phyloP scores from a whole-genome alignment of 2,888 invertebrate genomes.

The Ethmia dodecea region DNA sequence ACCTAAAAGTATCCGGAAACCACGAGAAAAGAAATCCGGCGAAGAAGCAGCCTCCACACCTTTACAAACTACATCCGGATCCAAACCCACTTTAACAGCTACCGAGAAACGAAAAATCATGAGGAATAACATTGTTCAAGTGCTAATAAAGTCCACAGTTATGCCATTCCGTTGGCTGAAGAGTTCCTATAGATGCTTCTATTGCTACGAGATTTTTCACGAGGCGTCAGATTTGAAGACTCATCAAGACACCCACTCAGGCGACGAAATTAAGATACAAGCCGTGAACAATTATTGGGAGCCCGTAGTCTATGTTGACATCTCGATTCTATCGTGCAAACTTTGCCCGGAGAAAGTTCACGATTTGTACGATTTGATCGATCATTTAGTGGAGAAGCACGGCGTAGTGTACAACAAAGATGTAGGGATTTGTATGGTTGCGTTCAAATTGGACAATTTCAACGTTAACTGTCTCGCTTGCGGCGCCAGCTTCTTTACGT shows the following conservation, averaged over 20 bases:
- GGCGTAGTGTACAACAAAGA: slow-evolving; percentile 54
- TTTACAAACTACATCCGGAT: slow-evolving; percentile 1
- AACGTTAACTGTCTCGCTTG: slow-evolving; percentile 53
- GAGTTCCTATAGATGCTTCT: slow-evolving; percentile 66
- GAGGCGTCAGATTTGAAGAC: slow-evolving; percentile 52
- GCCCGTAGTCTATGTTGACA: slow-evolving; percentile 56
- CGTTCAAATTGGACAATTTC: slow-evolving; percentile 58
- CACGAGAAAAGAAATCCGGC: slow-evolving; percentile 15
- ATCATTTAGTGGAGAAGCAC: slow-evolving; percentile 53
- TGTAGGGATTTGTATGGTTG: slow-evolving; percentile 57
- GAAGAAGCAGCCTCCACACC: neutral
- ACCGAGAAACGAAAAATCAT: slow-evolving; percentile 55
- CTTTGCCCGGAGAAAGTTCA: slow-evolving; percentile 43
- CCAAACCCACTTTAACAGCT: slow-evolving; percentile 27
- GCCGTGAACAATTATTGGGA: slow-evolving; percentile 68
- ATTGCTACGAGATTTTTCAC: slow-evolving; percentile 68
- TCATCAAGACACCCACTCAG: slow-evolving; percentile 46
- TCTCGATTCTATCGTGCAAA: slow-evolving; percentile 50
- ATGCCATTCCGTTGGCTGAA: slow-evolving; percentile 70
- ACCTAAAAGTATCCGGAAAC: slow-evolving; percentile 55
- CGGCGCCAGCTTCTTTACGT: slow-evolving; percentile 54
- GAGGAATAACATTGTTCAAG: slow-evolving; percentile 55
- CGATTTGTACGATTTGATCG: slow-evolving; percentile 55
- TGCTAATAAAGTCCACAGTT: slow-evolving; percentile 49
- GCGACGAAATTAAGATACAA: slow-evolving; percentile 46